A percentile compares a stretch with the other conserved stretches of the same genome.
phyloP scores from a whole-genome alignment of 2,888 invertebrate genomes.

The Macrosoma leucophasiata region DNA sequence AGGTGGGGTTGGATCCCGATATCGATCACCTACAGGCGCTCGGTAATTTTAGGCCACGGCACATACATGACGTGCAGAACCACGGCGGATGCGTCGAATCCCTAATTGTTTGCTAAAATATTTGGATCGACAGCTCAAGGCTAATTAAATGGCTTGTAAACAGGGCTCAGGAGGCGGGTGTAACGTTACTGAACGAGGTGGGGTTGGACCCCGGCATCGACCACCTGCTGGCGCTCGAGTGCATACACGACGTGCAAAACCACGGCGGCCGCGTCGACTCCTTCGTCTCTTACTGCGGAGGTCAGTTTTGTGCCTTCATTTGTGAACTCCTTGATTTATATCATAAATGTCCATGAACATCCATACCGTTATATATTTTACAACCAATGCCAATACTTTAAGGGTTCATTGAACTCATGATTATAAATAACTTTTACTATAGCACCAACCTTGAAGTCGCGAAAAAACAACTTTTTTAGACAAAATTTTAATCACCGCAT shows the following conservation, averaged over 20 bases:
- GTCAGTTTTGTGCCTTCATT: slow-evolving; percentile 36
- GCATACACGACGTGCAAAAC: slow-evolving; percentile 93
- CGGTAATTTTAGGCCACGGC: no score
- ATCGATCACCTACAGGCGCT: slow-evolving; percentile 97
- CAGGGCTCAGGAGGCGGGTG: slow-evolving; percentile 90
- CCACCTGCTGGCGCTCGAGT: slow-evolving; percentile 96
- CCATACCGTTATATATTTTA: no score
- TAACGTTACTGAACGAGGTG: slow-evolving; percentile 97
- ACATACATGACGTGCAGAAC: slow-evolving; percentile 93
- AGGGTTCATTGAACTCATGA: no score
- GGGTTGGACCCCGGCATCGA: slow-evolving; percentile 99
- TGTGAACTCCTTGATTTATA: not conserved
- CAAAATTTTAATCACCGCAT: no score
- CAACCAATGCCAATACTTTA: no score
- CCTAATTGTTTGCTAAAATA: slow-evolving; percentile 97
- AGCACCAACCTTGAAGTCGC: no score
- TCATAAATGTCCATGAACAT: no score
- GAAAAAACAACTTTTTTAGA: no score
- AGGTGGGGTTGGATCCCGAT: slow-evolving; percentile 98
- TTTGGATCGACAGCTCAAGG: no score
- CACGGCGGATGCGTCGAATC: slow-evolving; percentile 95
- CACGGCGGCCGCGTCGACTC: slow-evolving; percentile 95
- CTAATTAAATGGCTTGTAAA: not conserved
- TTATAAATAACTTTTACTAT: no score
- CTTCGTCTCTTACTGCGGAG: slow-evolving; percentile 97